Percentiles rank a stretch among this genome's conserved stretches.
Conservation (phyloP, 2,888 invertebrate genomes). For the Plagiodera versicolora region DNA sequence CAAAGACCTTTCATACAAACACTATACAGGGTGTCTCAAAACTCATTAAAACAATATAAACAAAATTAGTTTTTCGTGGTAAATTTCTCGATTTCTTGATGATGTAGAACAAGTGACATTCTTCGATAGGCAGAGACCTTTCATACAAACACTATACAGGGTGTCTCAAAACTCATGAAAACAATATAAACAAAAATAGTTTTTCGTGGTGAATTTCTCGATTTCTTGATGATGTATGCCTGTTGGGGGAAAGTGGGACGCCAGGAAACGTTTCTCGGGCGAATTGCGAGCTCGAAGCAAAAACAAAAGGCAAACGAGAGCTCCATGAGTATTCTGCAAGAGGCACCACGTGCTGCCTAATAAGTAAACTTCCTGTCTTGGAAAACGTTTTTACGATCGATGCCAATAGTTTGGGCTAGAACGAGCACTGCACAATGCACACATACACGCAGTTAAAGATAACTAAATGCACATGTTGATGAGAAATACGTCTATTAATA, state of each 20-base stretch:
- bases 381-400: constrained; percentile 10
- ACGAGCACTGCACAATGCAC: background rate
- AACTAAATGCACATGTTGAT: background rate
- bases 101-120: too few relatives aligned
- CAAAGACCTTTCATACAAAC: too few relatives aligned
- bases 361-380: constrained; percentile 38
- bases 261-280: constrained; percentile 2
- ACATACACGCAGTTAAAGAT: background rate
- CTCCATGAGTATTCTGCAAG: constrained; percentile 23
- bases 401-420: background rate
- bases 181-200: too few relatives aligned
- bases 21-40: too few relatives aligned
- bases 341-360: constrained; percentile 29
- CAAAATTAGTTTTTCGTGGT: too few relatives aligned
- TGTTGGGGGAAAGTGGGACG: background rate
- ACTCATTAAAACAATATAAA: too few relatives aligned
- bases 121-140: too few relatives aligned
- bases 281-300: constrained; percentile 9
- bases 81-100: too few relatives aligned
- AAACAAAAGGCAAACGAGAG: constrained; percentile 17
- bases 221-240: background rate
- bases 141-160: too few relatives aligned
- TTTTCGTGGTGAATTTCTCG: too few relatives aligned
- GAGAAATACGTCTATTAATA: background rate
- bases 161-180: too few relatives aligned